Base-by-base conservation (phyloP, 2,113 vertebrate species). In the Nibea coibor region DNA sequence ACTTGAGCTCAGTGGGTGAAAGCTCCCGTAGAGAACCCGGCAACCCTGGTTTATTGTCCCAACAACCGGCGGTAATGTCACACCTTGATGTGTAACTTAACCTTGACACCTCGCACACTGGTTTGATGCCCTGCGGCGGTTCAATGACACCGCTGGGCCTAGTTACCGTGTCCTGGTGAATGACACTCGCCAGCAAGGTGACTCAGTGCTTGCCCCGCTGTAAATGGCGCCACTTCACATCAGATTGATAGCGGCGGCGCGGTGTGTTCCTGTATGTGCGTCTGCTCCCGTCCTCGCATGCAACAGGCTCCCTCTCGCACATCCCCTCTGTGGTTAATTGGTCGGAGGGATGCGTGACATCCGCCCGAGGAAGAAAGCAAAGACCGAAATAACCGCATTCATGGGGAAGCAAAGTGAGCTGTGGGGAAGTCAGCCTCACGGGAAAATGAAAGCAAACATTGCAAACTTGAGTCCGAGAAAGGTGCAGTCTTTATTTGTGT, bases 131-230 rank as follows among this genome's bases (percentile, higher is more conserved):
- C 85, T 35, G 67, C 53, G 51, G 81, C 59, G 81, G 84, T 73
- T 83, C 61, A 39, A 28, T 61, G 78, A 69, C 84, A 81, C 87
- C 82, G 69, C 71, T 24, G 72, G 72, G 84, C 70, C 72, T 66
- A 81, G 85, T 88, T 88, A 85, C 61, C 24, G 56, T 70, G 87
- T 87, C 84, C 85, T 39, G 72, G 80, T 10, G 53, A 85, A 82
- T 87, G 82, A 77, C 66, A 67, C 76, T 88, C 74, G 59, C 65
- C 17, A 42, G 76, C 81, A 88, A 90, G 91, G 87, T 90, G 89
- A 91, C 88, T 86, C 65, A 9, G 69, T 24, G 68, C 70, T 73
- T 42, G 57, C 45, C 79, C 83, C 58, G 31, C 72, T 77, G 79
- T 65, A 81, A 80, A 82, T 75, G 68, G 80, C 61, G 45, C 77